Evolutionary conservation across 2,113 vertebrate species (phyloP), one percentile per base, ranked within the genome.

Genomic region (Pogona vitticeps): DNA sequence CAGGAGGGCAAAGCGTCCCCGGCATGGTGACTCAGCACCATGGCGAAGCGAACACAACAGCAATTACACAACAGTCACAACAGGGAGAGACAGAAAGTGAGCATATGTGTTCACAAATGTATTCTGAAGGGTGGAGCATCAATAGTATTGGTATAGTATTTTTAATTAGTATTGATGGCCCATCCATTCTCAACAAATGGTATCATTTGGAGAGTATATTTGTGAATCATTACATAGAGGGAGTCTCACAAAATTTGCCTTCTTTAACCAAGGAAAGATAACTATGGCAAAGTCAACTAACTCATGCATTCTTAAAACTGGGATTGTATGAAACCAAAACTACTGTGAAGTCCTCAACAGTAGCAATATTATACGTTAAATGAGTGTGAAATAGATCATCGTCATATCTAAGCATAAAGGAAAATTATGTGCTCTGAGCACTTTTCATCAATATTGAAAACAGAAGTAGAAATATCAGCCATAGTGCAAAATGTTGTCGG

Each of bases 331-430:
- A 73, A 38, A 83, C 15, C n/a, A 23, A 61, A 65, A 67, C 61
- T 31, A 80, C 14, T 31, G 6, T 67, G 12, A 80, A 31, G 6
- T 42, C 40, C 33, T 38, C 70, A 28, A 18, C 23, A 70, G 80
- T 31, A 70, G n/a, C 31, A 70, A 73, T 58, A 73, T 3, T 3
- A 23, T 8, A 8, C 21, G 3, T 12, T 10, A 63, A 33, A 17
- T 42, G 82, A 58, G 38, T 1, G 52, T 1, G 0, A 18, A 86
- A 81, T 18, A 1, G 1, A 8, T 46, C 21, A 21, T 56, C n/a
- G 15, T 46, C 3, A 56, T 38, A 23, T 79, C 46, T 65, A 15
- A 10, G 20, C 15, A 65, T 15, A 0, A 0, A 12, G 10, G 38
- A 67, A 79, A 88, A 81, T 81, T 67, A 76, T 42, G 58, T 42